Percentiles rank a stretch among this genome's conserved stretches.
Conservation (phyloP, 2,113 vertebrate species). For the Plotosus lineatus region DNA sequence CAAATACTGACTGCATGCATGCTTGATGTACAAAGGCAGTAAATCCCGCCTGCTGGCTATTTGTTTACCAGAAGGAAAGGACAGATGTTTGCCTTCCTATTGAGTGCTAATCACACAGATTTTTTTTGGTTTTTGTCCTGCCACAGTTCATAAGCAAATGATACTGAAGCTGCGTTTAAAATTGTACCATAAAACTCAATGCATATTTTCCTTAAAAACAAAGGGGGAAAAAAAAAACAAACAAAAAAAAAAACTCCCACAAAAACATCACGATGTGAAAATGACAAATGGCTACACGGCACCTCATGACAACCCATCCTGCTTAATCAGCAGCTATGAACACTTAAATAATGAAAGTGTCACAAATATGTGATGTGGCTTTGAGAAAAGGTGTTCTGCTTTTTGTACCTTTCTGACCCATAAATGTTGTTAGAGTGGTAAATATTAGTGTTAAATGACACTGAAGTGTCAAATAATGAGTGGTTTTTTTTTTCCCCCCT, state of each 20-base stretch:
- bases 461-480: too few species aligned
- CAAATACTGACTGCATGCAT: neutral
- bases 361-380: neutral
- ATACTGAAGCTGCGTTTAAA: neutral
- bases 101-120: neutral
- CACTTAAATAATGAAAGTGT: neutral
- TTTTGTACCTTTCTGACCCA: too few species aligned
- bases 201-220: too few species aligned
- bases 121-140: neutral
- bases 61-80: conserved; percentile 15
- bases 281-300: neutral
- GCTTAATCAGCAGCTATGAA: neutral
- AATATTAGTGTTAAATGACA: too few species aligned
- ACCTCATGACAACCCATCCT: neutral
- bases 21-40: neutral
- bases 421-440: too few species aligned
- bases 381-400: too few species aligned
- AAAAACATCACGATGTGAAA: neutral
- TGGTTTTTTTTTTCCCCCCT: too few species aligned
- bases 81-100: conserved; percentile 8
- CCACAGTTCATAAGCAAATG: neutral
- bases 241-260: neutral
- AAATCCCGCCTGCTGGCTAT: conserved; percentile 29
- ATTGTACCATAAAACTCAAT: too few species aligned
- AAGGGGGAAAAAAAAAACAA: too few species aligned